Base-by-base conservation (phyloP, 1,140 invertebrate genomes). In the Drosophila kikkawai region DNA sequence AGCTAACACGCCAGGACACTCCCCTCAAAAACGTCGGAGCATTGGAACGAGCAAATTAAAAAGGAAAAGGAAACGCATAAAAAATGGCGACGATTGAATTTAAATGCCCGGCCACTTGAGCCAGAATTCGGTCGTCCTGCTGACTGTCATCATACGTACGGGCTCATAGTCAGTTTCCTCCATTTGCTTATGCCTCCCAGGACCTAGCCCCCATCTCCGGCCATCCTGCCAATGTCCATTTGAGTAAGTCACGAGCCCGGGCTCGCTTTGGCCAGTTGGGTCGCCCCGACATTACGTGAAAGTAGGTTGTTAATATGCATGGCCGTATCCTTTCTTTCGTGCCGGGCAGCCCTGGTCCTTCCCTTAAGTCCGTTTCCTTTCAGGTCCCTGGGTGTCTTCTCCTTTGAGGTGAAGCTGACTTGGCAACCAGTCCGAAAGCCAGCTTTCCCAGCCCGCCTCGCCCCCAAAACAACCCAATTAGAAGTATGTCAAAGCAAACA, bases 251-350 rank as follows among this genome's bases (percentile, higher is more conserved):
- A 71, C 70, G 76, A 29, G 44, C 26, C 60, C 36, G 42, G 58
- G n/a, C 50, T 42, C 67, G 85, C 83, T 79, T 57, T 79, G 85
- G 81, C 76, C 81, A 79, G 79, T 88, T 84, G 64, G 65, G 60
- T 51, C 41, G 47, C 56, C 57, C 74, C 68, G 80, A 60, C 59
- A 84, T 78, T 87, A 78, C 75, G 67, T 58, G 74, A 85, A 91
- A 91, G 83, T 91, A 85, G 83, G 84, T 82, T 91, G 79, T 91
- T 91, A 91, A 91, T 91, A 91, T 91, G 88, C 88, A 85, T 88
- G 88, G 70, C 88, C 81, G 68, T 80, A 82, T 88, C 83, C 88
- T 74, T 47, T 45, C 58, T 57, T 75, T 82, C 55, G 68, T 58
- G 39, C 45, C 8, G 11, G 26, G 37, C 15, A 45, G 39, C 55